Evolutionary conservation across 1,140 invertebrate species (phyloP), one percentile per base, ranked within the genome.

Genomic region (Cotesia vestalis): DNA sequence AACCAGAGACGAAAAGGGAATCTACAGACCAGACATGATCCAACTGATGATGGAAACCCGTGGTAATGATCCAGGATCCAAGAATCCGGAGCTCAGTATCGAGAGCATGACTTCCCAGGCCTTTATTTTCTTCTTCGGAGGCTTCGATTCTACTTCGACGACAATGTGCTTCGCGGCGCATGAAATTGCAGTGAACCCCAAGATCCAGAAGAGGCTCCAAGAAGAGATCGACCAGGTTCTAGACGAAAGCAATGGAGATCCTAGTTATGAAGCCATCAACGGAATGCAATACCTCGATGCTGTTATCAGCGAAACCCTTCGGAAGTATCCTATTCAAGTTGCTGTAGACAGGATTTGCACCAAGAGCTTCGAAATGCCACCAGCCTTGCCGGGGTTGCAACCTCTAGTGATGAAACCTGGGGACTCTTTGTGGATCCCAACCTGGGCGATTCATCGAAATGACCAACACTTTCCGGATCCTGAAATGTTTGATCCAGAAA

Each of bases 61-160:
- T 3, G 51, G 66, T 66, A 75, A 68, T 40, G 27, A 60, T 4
- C 9, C 14, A 3, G 59, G 59, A 4, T 27, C 14, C 9, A 60
- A 60, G 11, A 34, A 79, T 88, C 12, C 85, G 83, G 8, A 73
- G 84, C 4, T 82, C 82, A 71, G 81, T 77, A 77, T 91, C 11
- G 91, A 90, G 4, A 89, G 89, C 34, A 76, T 90, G 17, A 81
- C 85, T 4, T 88, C 89, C 8, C 89, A 91, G 75, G 83, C 86
- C 8, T 84, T 91, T 53, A 73, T 90, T 2, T 91, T 91, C 79
- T 87, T 91, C 62, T 75, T 90, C 4, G 90, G 89, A 61, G 89
- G 89, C 17, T 90, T 86, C 77, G 90, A 92, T 67, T 91, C 91
- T 0, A 90, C 90, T 0, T 88, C 90, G 0, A 88, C 86, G 1